phyloP scores from a whole-genome alignment of 1,140 invertebrate genomes.

The Palaemon carinicauda region DNA sequence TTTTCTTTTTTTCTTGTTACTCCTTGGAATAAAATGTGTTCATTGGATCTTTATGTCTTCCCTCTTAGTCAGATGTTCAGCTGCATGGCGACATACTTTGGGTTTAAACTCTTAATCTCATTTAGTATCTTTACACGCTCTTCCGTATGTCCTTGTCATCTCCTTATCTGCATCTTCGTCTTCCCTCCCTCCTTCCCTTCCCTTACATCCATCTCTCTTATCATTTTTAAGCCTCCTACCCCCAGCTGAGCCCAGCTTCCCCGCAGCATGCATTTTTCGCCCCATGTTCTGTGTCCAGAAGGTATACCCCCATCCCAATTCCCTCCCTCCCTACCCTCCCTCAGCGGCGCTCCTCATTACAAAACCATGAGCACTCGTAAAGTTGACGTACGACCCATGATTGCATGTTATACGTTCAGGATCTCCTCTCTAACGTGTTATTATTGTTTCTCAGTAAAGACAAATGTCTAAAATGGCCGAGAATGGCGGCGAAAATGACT shows the following conservation, averaged over 20 bases:
- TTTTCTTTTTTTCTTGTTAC: too few relatives aligned
- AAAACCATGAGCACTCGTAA: constrained; percentile 44
- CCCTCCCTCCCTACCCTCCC: neutral
- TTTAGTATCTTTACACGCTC: neutral
- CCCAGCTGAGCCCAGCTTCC: too few relatives aligned
- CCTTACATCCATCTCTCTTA: neutral
- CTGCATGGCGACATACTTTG: too few relatives aligned
- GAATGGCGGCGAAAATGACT: neutral
- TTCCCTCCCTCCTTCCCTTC: neutral
- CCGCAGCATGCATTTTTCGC: neutral
- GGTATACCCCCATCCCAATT: neutral
- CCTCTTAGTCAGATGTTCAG: too few relatives aligned
- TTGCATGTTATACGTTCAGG: constrained; percentile 41
- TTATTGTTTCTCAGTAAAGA: neutral
- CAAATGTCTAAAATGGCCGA: neutral
- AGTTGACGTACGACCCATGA: constrained; percentile 43
- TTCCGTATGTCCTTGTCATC: neutral
- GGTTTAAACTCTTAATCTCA: neutral
- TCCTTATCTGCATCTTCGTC: neutral
- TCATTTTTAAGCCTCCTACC: neutral
- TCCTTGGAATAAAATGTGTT: too few relatives aligned
- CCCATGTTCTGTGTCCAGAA: neutral
- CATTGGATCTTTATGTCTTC: too few relatives aligned
- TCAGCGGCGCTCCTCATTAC: constrained; percentile 9
- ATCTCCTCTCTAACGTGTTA: constrained; percentile 22